A percentile compares a stretch with the other conserved stretches of the same genome.
These are phyloP conservation scores for Rhea pennata DNA, from an alignment of 2,113 vertebrate species.

Conservation along the genomic window DNA sequence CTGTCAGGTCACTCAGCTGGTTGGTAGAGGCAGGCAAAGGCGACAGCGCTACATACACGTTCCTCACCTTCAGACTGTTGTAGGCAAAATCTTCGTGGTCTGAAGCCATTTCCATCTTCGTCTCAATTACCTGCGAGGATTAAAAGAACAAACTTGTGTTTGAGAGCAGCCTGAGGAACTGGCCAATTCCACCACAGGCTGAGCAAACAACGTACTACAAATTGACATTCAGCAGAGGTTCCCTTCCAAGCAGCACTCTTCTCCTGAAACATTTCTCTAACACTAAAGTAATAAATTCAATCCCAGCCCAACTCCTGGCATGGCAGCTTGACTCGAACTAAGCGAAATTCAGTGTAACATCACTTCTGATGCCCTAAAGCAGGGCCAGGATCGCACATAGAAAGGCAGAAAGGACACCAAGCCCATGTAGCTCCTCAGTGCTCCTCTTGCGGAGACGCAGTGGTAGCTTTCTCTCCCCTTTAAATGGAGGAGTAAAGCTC, in stretches of 20 bases:
- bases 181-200: not conserved
- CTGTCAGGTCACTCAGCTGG: fast-evolving
- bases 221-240: not conserved
- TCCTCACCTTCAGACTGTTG: constrained; percentile 91
- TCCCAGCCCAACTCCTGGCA: not conserved
- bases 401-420: not conserved
- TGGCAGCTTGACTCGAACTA: not conserved
- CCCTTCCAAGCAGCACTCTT: not conserved
- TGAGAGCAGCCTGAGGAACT: not conserved
- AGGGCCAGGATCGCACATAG: not conserved
- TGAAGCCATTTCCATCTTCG: constrained; percentile 66
- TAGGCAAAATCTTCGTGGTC: constrained; percentile 88
- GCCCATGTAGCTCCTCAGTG: not conserved
- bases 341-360: not conserved
- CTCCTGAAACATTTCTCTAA: not conserved
- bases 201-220: not conserved
- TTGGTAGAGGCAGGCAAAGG: not conserved
- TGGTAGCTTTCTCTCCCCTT: not conserved
- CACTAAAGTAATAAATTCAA: not conserved
- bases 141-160: not conserved
- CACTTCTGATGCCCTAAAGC: not conserved
- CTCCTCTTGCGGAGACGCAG: not conserved
- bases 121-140: constrained; percentile 75
- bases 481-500: not conserved
- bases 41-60: not conserved